These are phyloP conservation scores for Pagetopsis macropterus DNA, from an alignment of 2,797 vertebrate species.

Conservation along the genomic window DNA sequence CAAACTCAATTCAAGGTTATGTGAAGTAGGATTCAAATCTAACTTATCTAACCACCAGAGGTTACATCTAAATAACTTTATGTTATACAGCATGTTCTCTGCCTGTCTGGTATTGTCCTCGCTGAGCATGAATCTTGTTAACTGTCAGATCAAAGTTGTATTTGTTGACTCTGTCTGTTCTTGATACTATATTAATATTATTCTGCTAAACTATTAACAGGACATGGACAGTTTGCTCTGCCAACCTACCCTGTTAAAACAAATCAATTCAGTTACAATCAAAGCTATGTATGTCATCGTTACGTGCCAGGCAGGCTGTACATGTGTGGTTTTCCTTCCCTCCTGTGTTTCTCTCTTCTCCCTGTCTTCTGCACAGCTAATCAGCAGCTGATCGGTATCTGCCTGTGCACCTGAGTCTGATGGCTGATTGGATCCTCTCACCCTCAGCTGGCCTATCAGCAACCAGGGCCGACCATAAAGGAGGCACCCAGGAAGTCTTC, in stretches of 20 bases:
- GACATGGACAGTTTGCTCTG: neutral
- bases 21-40: neutral
- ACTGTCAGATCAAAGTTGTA: slow-evolving; percentile 1
- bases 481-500: no score
- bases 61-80: neutral
- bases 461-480: no score
- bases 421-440: no score
- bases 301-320: no score
- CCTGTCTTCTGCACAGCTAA: no score
- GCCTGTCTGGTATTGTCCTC: neutral
- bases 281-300: neutral
- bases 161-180: neutral
- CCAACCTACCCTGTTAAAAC: neutral
- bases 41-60: neutral
- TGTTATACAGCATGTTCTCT: neutral
- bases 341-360: no score
- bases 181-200: slow-evolving; percentile 4
- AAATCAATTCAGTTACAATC: neutral
- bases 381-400: no score
- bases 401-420: no score
- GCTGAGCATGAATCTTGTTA: neutral
- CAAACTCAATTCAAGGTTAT: neutral
- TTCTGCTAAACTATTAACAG: neutral
- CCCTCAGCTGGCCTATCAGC: no score
- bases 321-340: no score